Evolutionary conservation across 2,113 vertebrate genomes (phyloP), one percentile per base, ranked within the genome.

Genomic region (Salminus brasiliensis): DNA sequence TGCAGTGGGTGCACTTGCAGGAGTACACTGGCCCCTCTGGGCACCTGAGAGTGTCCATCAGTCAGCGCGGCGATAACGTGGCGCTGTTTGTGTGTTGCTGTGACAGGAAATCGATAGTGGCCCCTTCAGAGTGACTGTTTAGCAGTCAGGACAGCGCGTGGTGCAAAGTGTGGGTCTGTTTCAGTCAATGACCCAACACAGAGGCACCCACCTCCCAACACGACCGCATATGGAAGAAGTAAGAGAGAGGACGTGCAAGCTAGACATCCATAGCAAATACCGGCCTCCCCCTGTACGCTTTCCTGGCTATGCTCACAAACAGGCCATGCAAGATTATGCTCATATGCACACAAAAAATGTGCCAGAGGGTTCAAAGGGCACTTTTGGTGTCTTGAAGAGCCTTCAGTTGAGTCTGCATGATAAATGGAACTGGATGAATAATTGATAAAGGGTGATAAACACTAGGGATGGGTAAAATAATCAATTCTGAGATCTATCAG

Each of bases 51-150:
- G 74, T 78, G 69, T 74, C 88, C 89, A 92, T 93, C 90, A 89
- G 83, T 93, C 90, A 91, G 81, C 21, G 70, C 11, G 68, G 88
- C 69, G 81, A 92, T 92, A 83, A 89, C 90, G 91, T 83, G 85
- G 87, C 83, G 71, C 88, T 77, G 79, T 90, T 90, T 91, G 91
- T 91, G 89, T 90, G 88, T 90, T 85, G 82, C 85, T 60, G 2
- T 80, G 93, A 93, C 90, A 91, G 92, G 87, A 92, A 93, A 93
- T 93, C 92, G 71, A 93, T 93, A 85, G 82, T 47, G 80, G 65
- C 71, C 82, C 76, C 88, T 85, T 89, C 90, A 87, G 88, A 86
- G 83, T 84, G 85, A 87, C 88, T 93, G 88, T 91, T 94, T 93
- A 89, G 90, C 90, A 93, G 91, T 93, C 92, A 88, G 79, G 78